Evolutionary conservation across 2,113 vertebrate genomes (phyloP).

Genomic region (Turnix velox): DNA sequence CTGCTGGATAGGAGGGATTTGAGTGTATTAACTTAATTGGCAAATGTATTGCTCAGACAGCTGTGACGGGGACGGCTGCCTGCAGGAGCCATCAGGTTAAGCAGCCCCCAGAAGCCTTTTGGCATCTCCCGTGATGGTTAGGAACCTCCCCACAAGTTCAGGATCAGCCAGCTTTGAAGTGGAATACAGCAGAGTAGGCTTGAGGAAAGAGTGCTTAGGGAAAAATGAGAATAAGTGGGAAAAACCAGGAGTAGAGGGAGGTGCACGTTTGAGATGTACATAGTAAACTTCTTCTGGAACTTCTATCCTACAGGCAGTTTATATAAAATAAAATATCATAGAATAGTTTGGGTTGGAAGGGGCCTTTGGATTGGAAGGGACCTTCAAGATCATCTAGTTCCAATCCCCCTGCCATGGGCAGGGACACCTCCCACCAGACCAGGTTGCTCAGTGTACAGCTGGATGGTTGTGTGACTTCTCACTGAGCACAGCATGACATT

Average conservation of each 20-base stretch:
- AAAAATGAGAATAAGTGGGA: background rate
- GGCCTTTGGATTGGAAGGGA: too few relatives aligned
- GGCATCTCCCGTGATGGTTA: background rate
- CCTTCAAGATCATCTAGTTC: too few relatives aligned
- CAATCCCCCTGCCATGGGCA: too few relatives aligned
- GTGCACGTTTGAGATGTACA: background rate
- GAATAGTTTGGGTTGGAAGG: too few relatives aligned
- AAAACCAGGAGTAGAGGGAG: background rate
- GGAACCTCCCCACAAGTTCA: background rate
- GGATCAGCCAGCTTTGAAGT: background rate
- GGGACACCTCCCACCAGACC: too few relatives aligned
- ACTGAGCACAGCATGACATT: too few relatives aligned
- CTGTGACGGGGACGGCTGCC: slow-evolving; percentile 9
- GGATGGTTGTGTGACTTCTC: too few relatives aligned
- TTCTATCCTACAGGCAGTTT: too few relatives aligned
- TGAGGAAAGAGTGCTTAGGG: background rate
- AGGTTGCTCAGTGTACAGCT: too few relatives aligned
- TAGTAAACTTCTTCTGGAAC: too few relatives aligned
- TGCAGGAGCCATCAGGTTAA: background rate
- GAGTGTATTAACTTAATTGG: slow-evolving; percentile 53
- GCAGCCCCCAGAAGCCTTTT: background rate
- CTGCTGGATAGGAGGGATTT: slow-evolving; percentile 43
- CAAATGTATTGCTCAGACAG: slow-evolving; percentile 35
- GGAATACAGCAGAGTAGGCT: background rate
- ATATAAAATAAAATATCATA: too few relatives aligned